Evolutionary conservation across 2,888 invertebrate genomes (phyloP).

Genomic region (Operophtera brumata): DNA sequence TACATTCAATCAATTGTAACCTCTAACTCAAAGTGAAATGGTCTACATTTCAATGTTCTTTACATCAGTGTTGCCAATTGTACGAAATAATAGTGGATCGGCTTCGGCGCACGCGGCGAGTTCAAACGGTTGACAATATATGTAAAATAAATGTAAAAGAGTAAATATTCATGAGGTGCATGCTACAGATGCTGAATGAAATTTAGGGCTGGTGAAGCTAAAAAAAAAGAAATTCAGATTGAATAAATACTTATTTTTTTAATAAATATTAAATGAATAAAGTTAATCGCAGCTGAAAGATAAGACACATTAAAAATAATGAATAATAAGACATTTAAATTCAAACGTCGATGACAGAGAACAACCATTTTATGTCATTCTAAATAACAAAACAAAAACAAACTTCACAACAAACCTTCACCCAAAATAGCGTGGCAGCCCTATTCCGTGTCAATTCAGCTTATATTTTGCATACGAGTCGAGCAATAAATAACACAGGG

Average conservation of each 20-base stretch:
- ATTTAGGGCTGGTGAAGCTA: slow-evolving; percentile 10
- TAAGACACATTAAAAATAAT: background rate
- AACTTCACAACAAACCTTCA: background rate
- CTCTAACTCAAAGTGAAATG: slow-evolving; percentile 15
- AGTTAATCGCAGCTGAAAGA: background rate
- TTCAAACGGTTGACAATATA: slow-evolving; percentile 65
- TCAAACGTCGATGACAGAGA: background rate
- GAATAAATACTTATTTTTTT: background rate
- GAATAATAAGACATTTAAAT: background rate
- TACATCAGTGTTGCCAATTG: slow-evolving; percentile 31
- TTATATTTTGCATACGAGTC: slow-evolving; percentile 65
- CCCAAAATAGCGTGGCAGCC: slow-evolving; percentile 38
- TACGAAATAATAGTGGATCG: slow-evolving; percentile 35
- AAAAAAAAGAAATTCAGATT: background rate
- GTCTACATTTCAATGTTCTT: slow-evolving; percentile 19
- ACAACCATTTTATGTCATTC: background rate
- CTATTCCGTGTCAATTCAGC: slow-evolving; percentile 55
- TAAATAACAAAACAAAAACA: background rate
- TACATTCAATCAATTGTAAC: slow-evolving; percentile 16
- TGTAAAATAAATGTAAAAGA: slow-evolving; percentile 63
- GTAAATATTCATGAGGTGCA: slow-evolving; percentile 65
- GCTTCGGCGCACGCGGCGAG: slow-evolving; percentile 58
- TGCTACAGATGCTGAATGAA: slow-evolving; percentile 50
- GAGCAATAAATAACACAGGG: slow-evolving; percentile 57
- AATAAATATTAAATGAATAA: too few species aligned